Evolutionary conservation across 2,113 vertebrate genomes (phyloP).

Genomic region (Cinclus mexicanus): DNA sequence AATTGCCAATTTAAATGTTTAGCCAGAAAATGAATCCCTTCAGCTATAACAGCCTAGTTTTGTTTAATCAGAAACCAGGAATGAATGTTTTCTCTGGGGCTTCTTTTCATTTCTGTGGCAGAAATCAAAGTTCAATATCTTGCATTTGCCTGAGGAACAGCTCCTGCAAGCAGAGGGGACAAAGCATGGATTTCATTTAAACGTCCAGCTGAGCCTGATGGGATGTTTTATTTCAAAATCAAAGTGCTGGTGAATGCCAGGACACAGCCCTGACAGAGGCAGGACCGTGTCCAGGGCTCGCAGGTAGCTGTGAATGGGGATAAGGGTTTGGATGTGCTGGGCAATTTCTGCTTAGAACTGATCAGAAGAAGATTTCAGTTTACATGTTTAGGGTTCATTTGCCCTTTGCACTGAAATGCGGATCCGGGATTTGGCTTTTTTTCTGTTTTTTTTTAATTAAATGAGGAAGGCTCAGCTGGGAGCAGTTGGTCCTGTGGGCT

Average conservation of each 20-base stretch:
- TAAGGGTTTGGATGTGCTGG: neutral
- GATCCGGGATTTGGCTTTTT: neutral
- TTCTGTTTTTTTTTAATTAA: neutral
- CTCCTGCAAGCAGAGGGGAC: neutral
- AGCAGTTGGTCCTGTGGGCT: neutral
- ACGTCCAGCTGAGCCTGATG: neutral
- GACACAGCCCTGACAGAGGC: neutral
- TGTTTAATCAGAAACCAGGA: neutral
- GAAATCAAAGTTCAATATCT: neutral
- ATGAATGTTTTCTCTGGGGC: neutral
- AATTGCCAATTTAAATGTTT: neutral
- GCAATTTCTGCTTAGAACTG: neutral
- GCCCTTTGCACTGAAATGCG: neutral
- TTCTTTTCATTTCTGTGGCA: neutral
- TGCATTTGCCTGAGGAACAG: neutral
- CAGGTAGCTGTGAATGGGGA: neutral
- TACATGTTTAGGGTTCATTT: neutral
- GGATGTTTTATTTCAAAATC: neutral
- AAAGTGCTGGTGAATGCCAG: neutral
- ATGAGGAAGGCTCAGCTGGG: accelerated
- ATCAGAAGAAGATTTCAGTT: neutral
- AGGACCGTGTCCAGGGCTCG: neutral
- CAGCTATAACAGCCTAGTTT: neutral
- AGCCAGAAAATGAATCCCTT: neutral
- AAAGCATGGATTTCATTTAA: neutral